These are phyloP conservation scores for Sialia sialis DNA, from an alignment of 2,113 vertebrate genomes.

Conservation along the genomic window DNA sequence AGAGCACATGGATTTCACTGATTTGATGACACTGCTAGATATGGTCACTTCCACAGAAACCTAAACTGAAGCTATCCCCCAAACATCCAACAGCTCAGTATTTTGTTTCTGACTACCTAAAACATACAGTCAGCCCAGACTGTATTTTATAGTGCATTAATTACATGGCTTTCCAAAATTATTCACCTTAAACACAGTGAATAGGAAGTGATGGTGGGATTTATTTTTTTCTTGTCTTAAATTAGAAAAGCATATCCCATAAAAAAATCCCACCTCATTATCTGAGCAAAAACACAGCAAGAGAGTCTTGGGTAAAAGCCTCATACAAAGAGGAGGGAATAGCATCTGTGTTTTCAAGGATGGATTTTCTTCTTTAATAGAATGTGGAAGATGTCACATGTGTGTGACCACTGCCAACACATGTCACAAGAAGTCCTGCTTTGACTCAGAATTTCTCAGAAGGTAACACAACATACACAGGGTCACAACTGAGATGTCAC, in stretches of 20 bases:
- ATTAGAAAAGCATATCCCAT: neutral
- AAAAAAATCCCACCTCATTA: neutral
- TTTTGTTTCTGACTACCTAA: neutral
- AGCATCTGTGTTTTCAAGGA: neutral
- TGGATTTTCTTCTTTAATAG: neutral
- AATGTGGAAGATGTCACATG: neutral
- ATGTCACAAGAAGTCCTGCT: neutral
- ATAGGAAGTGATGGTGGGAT: neutral
- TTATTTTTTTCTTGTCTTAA: neutral
- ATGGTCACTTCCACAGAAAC: neutral
- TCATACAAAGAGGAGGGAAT: neutral
- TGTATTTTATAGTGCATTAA: neutral
- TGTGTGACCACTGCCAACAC: neutral
- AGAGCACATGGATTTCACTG: neutral
- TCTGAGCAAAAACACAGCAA: neutral
- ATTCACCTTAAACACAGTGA: neutral
- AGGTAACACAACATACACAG: rapidly evolving
- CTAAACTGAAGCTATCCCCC: neutral
- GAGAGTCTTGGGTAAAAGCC: neutral
- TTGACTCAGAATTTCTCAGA: neutral
- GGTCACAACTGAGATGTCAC: neutral
- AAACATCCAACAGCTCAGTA: neutral
- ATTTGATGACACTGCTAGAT: neutral
- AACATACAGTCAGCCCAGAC: neutral
- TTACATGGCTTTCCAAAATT: neutral